These are phyloP conservation scores for Perca schrenkii DNA, from an alignment of 2,113 vertebrate species.

Conservation along the genomic window DNA sequence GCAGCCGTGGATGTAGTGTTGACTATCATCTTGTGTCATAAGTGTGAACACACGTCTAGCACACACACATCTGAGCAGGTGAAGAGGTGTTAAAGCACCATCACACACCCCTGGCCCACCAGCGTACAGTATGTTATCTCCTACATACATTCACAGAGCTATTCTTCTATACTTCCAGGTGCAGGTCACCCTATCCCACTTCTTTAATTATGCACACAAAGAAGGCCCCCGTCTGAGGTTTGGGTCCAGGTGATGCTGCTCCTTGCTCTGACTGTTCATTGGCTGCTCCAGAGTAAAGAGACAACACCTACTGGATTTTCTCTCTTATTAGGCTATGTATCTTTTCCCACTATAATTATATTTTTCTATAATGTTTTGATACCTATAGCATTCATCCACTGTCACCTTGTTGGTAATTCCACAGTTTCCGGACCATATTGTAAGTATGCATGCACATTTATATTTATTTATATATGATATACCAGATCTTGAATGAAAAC, in stretches of 20 bases:
- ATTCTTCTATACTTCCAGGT: conserved; percentile 70
- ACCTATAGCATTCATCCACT: not conserved
- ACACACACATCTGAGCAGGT: conserved; percentile 2
- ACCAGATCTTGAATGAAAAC: not conserved
- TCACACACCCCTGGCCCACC: not conserved
- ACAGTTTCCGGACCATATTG: conserved; percentile 11
- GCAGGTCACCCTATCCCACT: conserved; percentile 79
- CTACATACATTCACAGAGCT: conserved; percentile 62
- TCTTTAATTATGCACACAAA: conserved; percentile 84
- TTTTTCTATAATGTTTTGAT: not conserved
- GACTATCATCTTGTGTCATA: not conserved
- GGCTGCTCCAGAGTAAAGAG: conserved; percentile 42
- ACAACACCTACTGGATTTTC: conserved; percentile 17
- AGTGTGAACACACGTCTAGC: conserved; percentile 5
- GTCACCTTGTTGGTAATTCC: not conserved
- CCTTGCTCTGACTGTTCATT: conserved; percentile 64
- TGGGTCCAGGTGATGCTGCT: conserved; percentile 69
- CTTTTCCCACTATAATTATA: not conserved
- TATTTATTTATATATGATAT: not conserved
- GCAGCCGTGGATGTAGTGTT: not conserved
- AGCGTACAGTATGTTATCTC: conserved; percentile 26
- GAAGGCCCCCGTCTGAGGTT: conserved; percentile 78
- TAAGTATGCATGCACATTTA: conserved; percentile 49
- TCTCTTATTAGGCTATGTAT: not conserved
- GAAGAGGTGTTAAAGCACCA: conserved; percentile 8